Evolutionary conservation across 2,888 invertebrate genomes (phyloP).

Genomic region (Lasioglossum morio): DNA sequence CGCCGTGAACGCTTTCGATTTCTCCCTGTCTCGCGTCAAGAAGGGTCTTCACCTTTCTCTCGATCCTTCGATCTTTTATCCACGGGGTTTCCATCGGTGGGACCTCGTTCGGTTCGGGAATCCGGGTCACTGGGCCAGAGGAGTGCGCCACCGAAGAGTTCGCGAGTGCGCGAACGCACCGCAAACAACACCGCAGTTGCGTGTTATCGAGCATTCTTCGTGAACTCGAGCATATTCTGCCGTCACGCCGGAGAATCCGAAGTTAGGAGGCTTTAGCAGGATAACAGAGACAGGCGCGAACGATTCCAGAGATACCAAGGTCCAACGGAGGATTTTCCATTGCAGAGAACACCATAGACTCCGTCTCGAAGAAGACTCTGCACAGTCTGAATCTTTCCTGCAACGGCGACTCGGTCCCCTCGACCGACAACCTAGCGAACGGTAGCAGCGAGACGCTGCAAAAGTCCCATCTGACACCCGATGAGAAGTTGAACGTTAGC

Average conservation of each 20-base stretch:
- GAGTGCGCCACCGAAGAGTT: background rate
- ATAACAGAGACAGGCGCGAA: conserved; percentile 3
- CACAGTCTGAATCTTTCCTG: conserved; percentile 85
- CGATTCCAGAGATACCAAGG: background rate
- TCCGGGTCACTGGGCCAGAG: conserved; percentile 7
- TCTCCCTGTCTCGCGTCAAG: background rate
- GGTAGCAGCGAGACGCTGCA: conserved; percentile 76
- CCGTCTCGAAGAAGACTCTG: conserved; percentile 84
- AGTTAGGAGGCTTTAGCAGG: background rate
- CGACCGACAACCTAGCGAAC: conserved; percentile 74
- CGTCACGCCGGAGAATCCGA: background rate
- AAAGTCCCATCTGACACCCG: conserved; percentile 66
- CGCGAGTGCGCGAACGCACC: conserved; percentile 6
- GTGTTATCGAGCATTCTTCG: conserved; percentile 16
- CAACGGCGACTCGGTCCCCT: conserved; percentile 81
- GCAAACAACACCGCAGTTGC: conserved; percentile 27
- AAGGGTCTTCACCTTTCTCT: too few species aligned
- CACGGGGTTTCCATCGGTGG: conserved; percentile 7
- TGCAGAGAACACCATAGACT: conserved; percentile 85
- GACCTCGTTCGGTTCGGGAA: background rate
- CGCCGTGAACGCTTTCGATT: conserved; percentile 26
- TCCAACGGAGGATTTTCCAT: conserved; percentile 62
- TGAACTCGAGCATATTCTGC: background rate
- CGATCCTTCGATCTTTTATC: background rate
- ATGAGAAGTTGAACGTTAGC: conserved; percentile 73